These are phyloP conservation scores for Xiphophorus maculatus DNA, from an alignment of 2,113 vertebrate genomes.

Conservation along the genomic window DNA sequence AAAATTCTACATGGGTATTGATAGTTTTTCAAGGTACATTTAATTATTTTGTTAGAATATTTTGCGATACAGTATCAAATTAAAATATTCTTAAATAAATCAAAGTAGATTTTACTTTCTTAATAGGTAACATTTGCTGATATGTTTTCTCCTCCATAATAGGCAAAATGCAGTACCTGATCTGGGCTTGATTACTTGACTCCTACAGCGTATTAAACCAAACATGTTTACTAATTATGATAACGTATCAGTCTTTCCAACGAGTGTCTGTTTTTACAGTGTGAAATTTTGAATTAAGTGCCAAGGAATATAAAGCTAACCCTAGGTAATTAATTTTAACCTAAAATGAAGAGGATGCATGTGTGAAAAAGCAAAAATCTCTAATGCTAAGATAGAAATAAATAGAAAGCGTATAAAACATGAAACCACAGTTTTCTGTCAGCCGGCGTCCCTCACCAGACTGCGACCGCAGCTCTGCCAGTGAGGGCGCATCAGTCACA, in stretches of 20 bases:
- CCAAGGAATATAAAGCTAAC: neutral
- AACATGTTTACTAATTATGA: neutral
- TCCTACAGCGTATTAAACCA: neutral
- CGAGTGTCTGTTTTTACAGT: neutral
- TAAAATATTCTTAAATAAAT: neutral
- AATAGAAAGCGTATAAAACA: neutral
- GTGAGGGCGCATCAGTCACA: slow-evolving; percentile 44
- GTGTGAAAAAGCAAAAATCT: slow-evolving; percentile 4
- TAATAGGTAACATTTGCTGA: neutral
- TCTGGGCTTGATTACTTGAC: neutral
- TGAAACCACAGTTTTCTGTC: neutral
- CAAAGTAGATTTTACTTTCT: neutral
- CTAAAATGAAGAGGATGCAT: neutral
- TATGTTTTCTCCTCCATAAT: neutral
- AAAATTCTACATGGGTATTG: neutral
- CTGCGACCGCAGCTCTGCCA: slow-evolving; percentile 45
- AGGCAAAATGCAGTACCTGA: neutral
- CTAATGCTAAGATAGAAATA: slow-evolving; percentile 1
- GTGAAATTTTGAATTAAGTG: neutral
- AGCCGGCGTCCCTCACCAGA: slow-evolving; percentile 44
- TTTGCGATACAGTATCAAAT: too few relatives aligned
- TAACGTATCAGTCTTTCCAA: neutral
- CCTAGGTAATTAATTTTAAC: neutral
- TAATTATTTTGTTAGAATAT: neutral
- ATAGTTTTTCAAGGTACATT: neutral